phyloP scores from a whole-genome alignment of 2,888 invertebrate species.

The Nephrotoma flavescens region DNA sequence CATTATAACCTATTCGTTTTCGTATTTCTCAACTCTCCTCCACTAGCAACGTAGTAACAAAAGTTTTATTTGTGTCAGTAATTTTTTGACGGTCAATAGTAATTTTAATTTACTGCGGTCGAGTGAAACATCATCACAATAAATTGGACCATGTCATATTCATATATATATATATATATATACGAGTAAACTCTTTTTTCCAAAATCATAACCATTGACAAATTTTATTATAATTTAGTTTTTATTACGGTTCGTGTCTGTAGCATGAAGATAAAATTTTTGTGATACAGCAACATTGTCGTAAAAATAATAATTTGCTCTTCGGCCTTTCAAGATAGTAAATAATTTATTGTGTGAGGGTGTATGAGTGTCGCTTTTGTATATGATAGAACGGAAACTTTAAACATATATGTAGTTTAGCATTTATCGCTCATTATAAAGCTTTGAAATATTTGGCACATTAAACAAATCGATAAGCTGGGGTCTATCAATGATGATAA shows the following conservation, averaged over 20 bases:
- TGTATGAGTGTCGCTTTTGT: neutral
- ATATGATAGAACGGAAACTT: neutral
- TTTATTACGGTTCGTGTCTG: neutral
- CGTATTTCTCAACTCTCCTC: neutral
- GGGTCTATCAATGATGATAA: neutral
- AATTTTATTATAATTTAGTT: neutral
- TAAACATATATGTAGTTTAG: neutral
- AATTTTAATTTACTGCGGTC: neutral
- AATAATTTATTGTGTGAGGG: neutral
- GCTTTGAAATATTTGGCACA: neutral
- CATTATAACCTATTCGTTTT: neutral
- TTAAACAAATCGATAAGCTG: neutral
- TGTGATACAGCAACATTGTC: neutral
- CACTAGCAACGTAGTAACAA: neutral
- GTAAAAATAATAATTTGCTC: neutral
- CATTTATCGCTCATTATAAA: neutral
- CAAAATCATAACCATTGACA: neutral
- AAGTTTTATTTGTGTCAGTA: neutral
- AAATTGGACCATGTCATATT: too few species aligned
- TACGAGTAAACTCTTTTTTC: too few species aligned
- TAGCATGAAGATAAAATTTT: neutral
- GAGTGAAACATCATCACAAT: neutral
- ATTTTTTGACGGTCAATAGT: neutral
- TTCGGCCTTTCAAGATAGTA: neutral
- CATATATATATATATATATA: too few species aligned